Percentiles rank a stretch among this genome's conserved stretches.
phyloP scores from a whole-genome alignment of 2,888 invertebrate genomes.

The Urechis unicinctus region DNA sequence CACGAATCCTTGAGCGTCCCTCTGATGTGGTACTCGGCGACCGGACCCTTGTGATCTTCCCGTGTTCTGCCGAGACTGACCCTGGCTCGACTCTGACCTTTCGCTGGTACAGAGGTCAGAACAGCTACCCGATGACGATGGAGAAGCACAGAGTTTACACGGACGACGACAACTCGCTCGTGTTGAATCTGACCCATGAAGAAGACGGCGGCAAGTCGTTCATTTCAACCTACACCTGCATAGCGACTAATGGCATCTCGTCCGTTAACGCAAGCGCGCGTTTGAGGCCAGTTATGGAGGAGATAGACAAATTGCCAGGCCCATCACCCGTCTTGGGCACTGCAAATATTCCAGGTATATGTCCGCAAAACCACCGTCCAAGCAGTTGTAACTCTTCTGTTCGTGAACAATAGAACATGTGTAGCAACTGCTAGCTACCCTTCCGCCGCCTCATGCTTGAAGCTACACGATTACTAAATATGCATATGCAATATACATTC shows the following conservation, averaged over 20 bases:
- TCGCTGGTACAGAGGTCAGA: slow-evolving; percentile 8
- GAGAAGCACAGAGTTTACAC: slow-evolving; percentile 6
- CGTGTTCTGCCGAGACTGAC: slow-evolving; percentile 10
- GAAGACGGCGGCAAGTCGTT: slow-evolving; percentile 11
- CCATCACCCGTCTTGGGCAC: not conserved
- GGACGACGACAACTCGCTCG: slow-evolving; percentile 6
- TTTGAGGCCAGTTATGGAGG: slow-evolving; percentile 4
- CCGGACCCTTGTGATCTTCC: slow-evolving; percentile 4
- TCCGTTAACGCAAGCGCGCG: slow-evolving; percentile 1
- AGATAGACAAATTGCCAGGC: no score
- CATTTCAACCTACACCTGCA: slow-evolving; percentile 11
- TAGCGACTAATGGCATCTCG: slow-evolving; percentile 8
- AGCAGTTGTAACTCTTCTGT: no score
- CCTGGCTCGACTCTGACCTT: slow-evolving; percentile 9
- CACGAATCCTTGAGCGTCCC: slow-evolving; percentile 3
- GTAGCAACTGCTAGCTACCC: no score
- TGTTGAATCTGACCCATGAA: slow-evolving; percentile 8
- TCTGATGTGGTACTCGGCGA: slow-evolving; percentile 6
- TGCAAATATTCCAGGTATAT: no score
- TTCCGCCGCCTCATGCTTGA: no score
- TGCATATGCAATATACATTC: no score
- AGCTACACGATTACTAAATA: no score
- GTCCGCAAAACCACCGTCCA: no score
- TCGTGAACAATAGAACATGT: no score
- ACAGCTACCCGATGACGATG: slow-evolving; percentile 1